A percentile compares a stretch with the other conserved stretches of the same genome.
Conservation (phyloP, 53 echinoderm and acorn worm species). For the Apostichopus leukothele region DNA sequence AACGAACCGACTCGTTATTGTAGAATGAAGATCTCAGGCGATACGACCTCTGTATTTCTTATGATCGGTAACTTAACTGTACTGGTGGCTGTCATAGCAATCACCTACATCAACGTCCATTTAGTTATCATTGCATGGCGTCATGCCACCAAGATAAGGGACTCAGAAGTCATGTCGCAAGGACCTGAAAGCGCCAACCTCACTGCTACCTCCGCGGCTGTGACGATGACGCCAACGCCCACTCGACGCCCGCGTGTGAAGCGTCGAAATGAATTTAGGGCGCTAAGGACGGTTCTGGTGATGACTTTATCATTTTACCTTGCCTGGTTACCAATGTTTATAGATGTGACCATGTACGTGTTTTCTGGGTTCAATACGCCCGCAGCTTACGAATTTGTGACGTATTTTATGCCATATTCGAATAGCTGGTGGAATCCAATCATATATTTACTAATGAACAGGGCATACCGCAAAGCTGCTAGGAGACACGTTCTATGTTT, state of each 20-base stretch:
- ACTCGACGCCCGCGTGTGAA: constrained; percentile 9
- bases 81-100: constrained; percentile 8
- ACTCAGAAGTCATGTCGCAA: not conserved
- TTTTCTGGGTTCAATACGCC: constrained; percentile 6
- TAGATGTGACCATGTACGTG: constrained; percentile 32
- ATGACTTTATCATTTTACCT: constrained; percentile 22
- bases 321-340: constrained; percentile 38
- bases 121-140: constrained; percentile 37
- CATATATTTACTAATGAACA: constrained; percentile 41
- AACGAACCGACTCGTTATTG: constrained; percentile 21
- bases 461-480: constrained; percentile 39
- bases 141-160: constrained; percentile 27
- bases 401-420: constrained; percentile 48
- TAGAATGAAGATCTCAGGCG: constrained; percentile 19
- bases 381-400: constrained; percentile 41
- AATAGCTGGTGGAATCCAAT: constrained; percentile 49
- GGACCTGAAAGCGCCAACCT: constrained; percentile 22
- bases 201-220: not conserved
- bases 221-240: constrained; percentile 33
- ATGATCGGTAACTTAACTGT: constrained; percentile 34
- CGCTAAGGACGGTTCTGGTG: constrained; percentile 18
- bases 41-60: constrained; percentile 5
- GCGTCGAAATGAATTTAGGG: constrained; percentile 29
- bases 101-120: constrained; percentile 41
- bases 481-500: constrained; percentile 29